Conservation (phyloP, 1,140 invertebrate genomes). For the Euwallacea fornicatus region DNA sequence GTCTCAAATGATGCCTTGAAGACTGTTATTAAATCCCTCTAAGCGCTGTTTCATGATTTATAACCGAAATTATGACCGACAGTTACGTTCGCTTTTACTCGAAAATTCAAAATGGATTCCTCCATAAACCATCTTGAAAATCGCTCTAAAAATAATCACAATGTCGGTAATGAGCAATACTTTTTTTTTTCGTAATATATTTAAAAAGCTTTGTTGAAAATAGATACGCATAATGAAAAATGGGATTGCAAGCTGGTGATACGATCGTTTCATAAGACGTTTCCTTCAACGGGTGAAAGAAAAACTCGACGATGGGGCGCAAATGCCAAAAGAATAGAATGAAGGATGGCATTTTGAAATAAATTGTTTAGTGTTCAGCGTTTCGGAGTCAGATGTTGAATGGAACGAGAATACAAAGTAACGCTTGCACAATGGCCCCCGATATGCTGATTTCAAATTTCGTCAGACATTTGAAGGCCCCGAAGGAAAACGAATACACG, state of each 20-base stretch:
- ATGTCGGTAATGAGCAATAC: too few relatives aligned
- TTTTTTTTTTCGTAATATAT: too few relatives aligned
- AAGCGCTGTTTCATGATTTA: slow-evolving; percentile 33
- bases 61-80: slow-evolving; percentile 26
- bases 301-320: slow-evolving; percentile 25
- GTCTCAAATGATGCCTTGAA: slow-evolving; percentile 36
- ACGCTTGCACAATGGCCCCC: slow-evolving; percentile 12
- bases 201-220: too few relatives aligned
- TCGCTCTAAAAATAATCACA: too few relatives aligned
- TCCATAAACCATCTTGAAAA: slow-evolving; percentile 13
- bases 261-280: slow-evolving; percentile 31
- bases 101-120: slow-evolving; percentile 30
- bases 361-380: slow-evolving; percentile 28
- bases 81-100: slow-evolving; percentile 28
- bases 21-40: slow-evolving; percentile 33
- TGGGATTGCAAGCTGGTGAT: slow-evolving; percentile 20
- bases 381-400: slow-evolving; percentile 23
- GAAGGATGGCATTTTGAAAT: slow-evolving; percentile 51
- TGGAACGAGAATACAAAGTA: slow-evolving; percentile 21
- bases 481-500: too few relatives aligned
- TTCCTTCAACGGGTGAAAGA: slow-evolving; percentile 8
- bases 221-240: slow-evolving; percentile 26
- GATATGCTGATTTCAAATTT: slow-evolving; percentile 19
- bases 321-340: slow-evolving; percentile 50
- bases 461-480: too few relatives aligned